Evolutionary conservation across 2,888 invertebrate species (phyloP).

Genomic region (Apeira syringaria): DNA sequence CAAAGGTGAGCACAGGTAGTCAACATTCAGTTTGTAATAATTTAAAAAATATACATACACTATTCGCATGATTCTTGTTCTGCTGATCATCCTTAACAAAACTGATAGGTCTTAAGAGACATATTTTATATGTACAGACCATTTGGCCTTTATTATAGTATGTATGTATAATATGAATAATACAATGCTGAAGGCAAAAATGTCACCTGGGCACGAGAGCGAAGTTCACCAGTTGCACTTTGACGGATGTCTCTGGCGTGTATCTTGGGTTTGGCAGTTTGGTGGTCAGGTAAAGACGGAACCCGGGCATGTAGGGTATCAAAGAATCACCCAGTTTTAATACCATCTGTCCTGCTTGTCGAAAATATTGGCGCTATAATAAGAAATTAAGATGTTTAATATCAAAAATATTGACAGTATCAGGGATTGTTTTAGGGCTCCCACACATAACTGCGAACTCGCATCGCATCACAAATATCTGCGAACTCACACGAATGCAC

Average conservation of each 20-base stretch:
- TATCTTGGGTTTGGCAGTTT: conserved; percentile 95
- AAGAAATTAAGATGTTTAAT: not conserved
- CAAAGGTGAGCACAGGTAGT: too few relatives aligned
- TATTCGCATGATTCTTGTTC: too few relatives aligned
- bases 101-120: too few relatives aligned
- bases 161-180: too few relatives aligned
- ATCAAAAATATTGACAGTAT: too few relatives aligned
- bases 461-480: conserved; percentile 13
- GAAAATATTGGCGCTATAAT: conserved; percentile 88
- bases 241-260: conserved; percentile 93
- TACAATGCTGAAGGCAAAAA: too few relatives aligned
- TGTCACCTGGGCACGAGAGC: conserved; percentile 90
- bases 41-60: too few relatives aligned
- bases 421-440: not conserved
- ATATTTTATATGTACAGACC: too few relatives aligned
- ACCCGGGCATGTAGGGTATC: conserved; percentile 90
- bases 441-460: conserved; percentile 12
- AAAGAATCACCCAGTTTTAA: conserved; percentile 94
- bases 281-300: conserved; percentile 93
- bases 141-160: too few relatives aligned
- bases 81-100: too few relatives aligned
- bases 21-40: too few relatives aligned
- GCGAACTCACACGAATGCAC: conserved; percentile 12
- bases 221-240: conserved; percentile 94
- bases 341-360: conserved; percentile 89